phyloP scores from a whole-genome alignment of 1,140 invertebrate species.

The Microplitis mediator region DNA sequence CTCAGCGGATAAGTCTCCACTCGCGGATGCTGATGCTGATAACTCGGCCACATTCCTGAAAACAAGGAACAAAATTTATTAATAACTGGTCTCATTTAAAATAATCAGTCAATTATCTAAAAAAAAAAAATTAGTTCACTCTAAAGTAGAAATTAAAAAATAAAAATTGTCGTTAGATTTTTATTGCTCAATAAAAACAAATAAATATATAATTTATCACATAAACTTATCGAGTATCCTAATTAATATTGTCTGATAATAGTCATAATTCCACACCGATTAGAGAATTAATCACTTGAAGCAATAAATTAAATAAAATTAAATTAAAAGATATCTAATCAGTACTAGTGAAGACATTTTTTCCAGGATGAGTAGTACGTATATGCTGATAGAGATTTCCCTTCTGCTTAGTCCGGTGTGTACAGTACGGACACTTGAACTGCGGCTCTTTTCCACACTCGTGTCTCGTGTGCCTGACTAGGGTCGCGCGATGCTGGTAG shows the following conservation, averaged over 20 bases:
- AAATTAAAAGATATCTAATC: constrained; percentile 38
- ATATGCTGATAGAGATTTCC: constrained; percentile 65
- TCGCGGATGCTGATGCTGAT: constrained; percentile 30
- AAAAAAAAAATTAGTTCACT: constrained; percentile 7
- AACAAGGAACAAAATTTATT: constrained; percentile 34
- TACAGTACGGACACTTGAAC: constrained; percentile 67
- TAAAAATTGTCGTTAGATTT: too few relatives aligned
- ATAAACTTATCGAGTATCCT: too few relatives aligned
- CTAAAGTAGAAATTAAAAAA: too few relatives aligned
- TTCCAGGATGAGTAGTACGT: constrained; percentile 54
- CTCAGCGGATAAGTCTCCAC: neutral
- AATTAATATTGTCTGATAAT: too few relatives aligned
- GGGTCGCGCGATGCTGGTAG: constrained; percentile 66
- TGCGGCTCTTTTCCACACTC: constrained; percentile 68
- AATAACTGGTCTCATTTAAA: constrained; percentile 10
- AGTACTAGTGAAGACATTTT: constrained; percentile 58
- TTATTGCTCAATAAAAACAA: too few relatives aligned
- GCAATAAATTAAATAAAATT: too few relatives aligned
- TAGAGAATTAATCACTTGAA: too few relatives aligned
- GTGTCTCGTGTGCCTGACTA: constrained; percentile 65
- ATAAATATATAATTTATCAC: too few relatives aligned
- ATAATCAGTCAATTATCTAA: neutral
- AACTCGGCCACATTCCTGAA: constrained; percentile 41
- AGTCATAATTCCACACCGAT: too few relatives aligned
- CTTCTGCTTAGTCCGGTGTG: constrained; percentile 60